Conservation (phyloP, 2,888 invertebrate genomes). For the Ophion costatus region DNA sequence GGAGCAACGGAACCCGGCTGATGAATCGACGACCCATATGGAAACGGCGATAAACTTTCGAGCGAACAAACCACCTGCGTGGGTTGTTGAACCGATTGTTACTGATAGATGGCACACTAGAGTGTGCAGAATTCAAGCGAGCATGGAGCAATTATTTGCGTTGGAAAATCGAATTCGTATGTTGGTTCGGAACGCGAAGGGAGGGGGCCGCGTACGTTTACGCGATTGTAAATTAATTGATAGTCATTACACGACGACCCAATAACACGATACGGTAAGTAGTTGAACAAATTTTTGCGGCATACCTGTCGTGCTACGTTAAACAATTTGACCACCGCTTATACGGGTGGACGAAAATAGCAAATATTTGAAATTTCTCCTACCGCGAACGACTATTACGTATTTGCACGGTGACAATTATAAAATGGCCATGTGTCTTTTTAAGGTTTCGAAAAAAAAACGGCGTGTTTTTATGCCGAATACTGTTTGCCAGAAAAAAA, state of each 20-base stretch:
- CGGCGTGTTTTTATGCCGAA: too few species aligned
- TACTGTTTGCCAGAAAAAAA: too few species aligned
- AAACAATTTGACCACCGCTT: conserved; percentile 7
- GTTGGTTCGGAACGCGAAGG: conserved; percentile 14
- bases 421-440: too few species aligned
- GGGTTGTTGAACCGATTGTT: conserved; percentile 43
- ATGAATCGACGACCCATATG: conserved; percentile 16
- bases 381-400: neutral
- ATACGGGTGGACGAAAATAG: neutral
- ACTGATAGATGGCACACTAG: conserved; percentile 42
- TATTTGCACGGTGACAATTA: too few species aligned
- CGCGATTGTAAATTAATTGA: conserved; percentile 51
- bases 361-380: neutral
- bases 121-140: conserved; percentile 26
- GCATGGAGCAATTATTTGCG: conserved; percentile 38
- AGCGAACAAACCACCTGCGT: conserved; percentile 8
- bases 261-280: conserved; percentile 19
- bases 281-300: conserved; percentile 27
- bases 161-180: conserved; percentile 44
- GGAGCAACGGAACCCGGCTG: neutral
- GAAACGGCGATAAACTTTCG: conserved; percentile 15
- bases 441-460: too few species aligned
- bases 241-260: conserved; percentile 36
- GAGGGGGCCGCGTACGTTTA: conserved; percentile 3
- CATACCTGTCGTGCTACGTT: conserved; percentile 8